phyloP scores from a whole-genome alignment of 2,797 vertebrate species.

The Urocyon cinereoargenteus region DNA sequence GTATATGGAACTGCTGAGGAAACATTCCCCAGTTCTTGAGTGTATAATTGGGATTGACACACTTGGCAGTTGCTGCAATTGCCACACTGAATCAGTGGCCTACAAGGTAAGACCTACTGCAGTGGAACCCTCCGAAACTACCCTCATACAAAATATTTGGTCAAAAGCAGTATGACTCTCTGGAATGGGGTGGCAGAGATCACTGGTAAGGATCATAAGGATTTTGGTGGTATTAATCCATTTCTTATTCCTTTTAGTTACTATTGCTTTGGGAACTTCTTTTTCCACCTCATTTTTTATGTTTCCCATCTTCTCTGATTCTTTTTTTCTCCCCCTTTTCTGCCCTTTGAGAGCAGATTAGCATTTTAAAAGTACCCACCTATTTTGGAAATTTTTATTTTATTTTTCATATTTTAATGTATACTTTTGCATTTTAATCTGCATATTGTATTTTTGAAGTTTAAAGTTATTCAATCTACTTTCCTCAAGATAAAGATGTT shows the following conservation, averaged over 20 bases:
- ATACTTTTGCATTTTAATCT: background rate
- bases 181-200: background rate
- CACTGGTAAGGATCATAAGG: background rate
- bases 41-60: background rate
- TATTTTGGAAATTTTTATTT: background rate
- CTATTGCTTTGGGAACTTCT: background rate
- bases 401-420: conserved; percentile 7
- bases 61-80: background rate
- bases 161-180: background rate
- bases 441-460: background rate
- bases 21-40: background rate
- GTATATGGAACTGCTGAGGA: background rate
- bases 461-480: background rate
- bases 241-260: background rate
- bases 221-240: background rate
- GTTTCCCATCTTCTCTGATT: background rate
- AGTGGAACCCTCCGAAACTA: background rate
- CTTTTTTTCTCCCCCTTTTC: background rate
- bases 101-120: background rate
- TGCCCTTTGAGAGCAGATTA: background rate
- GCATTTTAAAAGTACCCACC: background rate
- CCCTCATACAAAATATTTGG: background rate
- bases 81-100: background rate
- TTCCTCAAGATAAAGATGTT: background rate
- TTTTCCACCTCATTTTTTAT: background rate